Evolutionary conservation across 2,797 vertebrate species (phyloP), one percentile per base, ranked within the genome.

Genomic region (Rhodeus uyekii): DNA sequence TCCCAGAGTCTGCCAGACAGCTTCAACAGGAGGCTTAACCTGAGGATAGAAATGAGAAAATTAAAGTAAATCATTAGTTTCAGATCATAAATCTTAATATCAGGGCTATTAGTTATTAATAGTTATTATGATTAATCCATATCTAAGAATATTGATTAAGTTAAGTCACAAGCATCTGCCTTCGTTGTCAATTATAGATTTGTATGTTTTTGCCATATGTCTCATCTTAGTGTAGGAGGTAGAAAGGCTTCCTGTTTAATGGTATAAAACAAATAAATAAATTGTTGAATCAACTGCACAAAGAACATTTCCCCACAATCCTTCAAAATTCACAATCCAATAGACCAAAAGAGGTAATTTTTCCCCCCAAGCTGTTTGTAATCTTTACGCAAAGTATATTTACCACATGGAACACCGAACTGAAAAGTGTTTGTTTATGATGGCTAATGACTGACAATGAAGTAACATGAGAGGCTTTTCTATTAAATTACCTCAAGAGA

Each of bases 1-100:
- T 19, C 80, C 80, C 42, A 8, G 36, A 77, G 82, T 64, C 74
- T 81, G 82, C 78, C 39, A 68, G 73, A 78, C 38, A 29, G 48
- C 50, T 81, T 77, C 68, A 78, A 78, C 78, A 78, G 79, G 67
- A 73, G 27, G 34, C 32, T 32, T 32, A 48, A 78, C 60, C 65
- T 60, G 65, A 81, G 14, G 60, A 80, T 60, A 61, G 8, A 76
- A 61, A 72, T 1, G 12, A 29, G 8, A 13, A 32, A 74, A 10
- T 74, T 38, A 74, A 75, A 2, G 3, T 34, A 22, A n/a, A 34
- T 72, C 18, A 12, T 34, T 50, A 72, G 29, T 3, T 50, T 72
- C 27, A 34, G 2, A 19, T 4, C 29, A 29, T 73, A 53, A 13
- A 53, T 73, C 29, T 53, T 34, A 22, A 71, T 48, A 48, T 71